A percentile compares a stretch with the other conserved stretches of the same genome.
phyloP scores from a whole-genome alignment of 2,113 vertebrate genomes.

The Mastomys natalensis region DNA sequence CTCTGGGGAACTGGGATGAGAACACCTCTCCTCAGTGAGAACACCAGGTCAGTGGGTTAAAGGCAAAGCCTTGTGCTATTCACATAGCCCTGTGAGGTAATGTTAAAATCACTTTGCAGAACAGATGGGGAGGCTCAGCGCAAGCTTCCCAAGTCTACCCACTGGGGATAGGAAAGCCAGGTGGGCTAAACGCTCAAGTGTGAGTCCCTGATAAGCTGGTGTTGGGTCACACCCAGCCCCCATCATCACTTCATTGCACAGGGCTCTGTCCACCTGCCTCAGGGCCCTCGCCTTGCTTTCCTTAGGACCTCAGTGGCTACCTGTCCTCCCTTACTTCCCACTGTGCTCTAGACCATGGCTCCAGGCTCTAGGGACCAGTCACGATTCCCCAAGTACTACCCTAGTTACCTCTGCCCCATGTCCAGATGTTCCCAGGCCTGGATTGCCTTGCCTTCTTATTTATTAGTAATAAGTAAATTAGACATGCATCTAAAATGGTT shows the following conservation, averaged over 20 bases:
- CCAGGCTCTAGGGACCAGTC: not conserved
- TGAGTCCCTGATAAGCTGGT: not conserved
- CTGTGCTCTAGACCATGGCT: not conserved
- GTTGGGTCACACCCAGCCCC: no score
- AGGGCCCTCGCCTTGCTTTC: not conserved
- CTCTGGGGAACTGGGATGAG: not conserved
- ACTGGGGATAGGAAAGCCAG: not conserved
- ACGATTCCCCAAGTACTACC: not conserved
- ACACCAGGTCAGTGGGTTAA: not conserved
- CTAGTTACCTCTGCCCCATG: not conserved
- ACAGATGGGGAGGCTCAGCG: not conserved
- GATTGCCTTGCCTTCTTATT: not conserved
- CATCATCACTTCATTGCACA: rapidly evolving
- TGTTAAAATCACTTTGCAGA: not conserved
- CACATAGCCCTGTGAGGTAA: not conserved
- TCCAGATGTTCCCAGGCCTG: no score
- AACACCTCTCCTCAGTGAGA: not conserved
- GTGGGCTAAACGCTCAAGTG: not conserved
- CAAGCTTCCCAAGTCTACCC: not conserved
- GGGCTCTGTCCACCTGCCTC: not conserved
- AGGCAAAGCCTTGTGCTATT: not conserved
- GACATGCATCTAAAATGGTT: not conserved
- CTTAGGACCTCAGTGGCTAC: not conserved
- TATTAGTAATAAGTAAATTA: not conserved
- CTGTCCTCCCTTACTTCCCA: not conserved